Evolutionary conservation across 2,113 vertebrate genomes (phyloP).

Genomic region (Lophotis ruficrista): DNA sequence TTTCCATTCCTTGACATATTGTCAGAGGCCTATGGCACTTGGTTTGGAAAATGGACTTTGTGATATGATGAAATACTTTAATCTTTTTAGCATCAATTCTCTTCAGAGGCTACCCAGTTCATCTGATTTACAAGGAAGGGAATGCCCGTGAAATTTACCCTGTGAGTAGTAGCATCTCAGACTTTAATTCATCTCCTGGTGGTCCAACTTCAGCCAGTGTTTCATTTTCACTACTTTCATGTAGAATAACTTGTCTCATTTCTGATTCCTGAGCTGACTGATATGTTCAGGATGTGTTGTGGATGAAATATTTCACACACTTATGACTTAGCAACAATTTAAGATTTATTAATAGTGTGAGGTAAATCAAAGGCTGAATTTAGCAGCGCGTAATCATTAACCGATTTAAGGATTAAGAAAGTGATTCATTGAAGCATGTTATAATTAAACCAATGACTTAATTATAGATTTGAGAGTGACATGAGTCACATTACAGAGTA

Average conservation of each 20-base stretch:
- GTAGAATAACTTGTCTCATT: background rate
- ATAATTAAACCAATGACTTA: no score
- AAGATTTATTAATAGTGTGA: no score
- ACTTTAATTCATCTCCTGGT: background rate
- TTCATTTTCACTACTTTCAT: background rate
- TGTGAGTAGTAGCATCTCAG: background rate
- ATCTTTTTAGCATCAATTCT: background rate
- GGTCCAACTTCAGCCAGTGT: background rate
- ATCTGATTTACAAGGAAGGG: background rate
- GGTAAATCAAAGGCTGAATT: no score
- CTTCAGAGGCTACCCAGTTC: background rate
- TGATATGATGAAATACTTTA: background rate
- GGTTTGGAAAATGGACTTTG: background rate
- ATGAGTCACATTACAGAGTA: no score
- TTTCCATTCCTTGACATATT: background rate
- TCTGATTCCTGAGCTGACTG: background rate
- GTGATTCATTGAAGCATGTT: no score
- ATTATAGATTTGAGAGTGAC: no score
- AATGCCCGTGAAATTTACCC: background rate
- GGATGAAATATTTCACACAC: no score
- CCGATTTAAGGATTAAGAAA: no score
- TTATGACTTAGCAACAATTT: no score
- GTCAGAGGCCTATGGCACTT: background rate
- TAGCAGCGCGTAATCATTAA: no score
- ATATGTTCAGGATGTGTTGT: background rate